Evolutionary conservation across 2,797 vertebrate species (phyloP).

Genomic region (Acanthurus tractus): DNA sequence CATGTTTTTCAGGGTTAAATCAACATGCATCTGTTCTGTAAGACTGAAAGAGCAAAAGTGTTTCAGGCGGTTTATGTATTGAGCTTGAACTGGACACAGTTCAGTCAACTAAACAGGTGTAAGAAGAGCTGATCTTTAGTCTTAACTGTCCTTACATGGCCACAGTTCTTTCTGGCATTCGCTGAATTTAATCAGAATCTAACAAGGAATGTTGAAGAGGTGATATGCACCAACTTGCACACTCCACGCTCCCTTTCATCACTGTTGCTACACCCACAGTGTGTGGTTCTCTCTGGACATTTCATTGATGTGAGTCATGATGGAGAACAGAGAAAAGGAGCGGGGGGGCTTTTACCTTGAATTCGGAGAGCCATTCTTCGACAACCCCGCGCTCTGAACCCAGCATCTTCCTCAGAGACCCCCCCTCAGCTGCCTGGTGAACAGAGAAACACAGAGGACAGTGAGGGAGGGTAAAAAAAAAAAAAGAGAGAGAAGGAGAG

Average conservation of each 20-base stretch:
- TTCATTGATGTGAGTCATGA: constrained; percentile 37
- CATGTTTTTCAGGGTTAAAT: background rate
- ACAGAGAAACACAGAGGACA: constrained; percentile 1
- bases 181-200: constrained; percentile 13
- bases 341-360: constrained; percentile 89
- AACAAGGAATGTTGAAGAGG: constrained; percentile 16
- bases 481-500: background rate
- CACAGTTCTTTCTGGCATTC: background rate
- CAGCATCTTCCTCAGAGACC: constrained; percentile 92
- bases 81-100: constrained; percentile 1
- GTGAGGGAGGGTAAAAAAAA: background rate
- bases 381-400: constrained; percentile 93
- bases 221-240: constrained; percentile 19
- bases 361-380: constrained; percentile 99
- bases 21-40: background rate
- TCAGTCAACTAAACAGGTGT: constrained; percentile 2
- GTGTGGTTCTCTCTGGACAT: constrained; percentile 56
- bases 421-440: constrained; percentile 75
- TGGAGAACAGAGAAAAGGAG: constrained; percentile 11
- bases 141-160: background rate
- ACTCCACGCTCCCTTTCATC: background rate
- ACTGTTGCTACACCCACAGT: constrained; percentile 17
- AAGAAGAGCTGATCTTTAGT: background rate
- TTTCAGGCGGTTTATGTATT: background rate
- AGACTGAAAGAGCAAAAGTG: no score